Evolutionary conservation across 2,113 vertebrate species (phyloP), one percentile per base, ranked within the genome.

Genomic region (Leuciscus idus): DNA sequence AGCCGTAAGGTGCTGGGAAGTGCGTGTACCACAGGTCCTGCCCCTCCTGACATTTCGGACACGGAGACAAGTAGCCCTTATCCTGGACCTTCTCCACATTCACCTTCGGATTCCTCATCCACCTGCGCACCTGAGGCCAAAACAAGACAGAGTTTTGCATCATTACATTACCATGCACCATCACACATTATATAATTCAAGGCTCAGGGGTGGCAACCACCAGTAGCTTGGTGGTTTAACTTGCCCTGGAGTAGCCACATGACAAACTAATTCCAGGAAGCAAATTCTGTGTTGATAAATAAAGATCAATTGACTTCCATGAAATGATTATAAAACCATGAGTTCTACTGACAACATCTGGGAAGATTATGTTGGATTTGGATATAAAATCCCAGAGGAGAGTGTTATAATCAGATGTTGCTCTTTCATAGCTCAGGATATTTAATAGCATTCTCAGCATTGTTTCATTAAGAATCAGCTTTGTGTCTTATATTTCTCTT

Each of bases 91-190:
- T 98, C 89, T 98, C 98, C 89, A 93, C 93, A 1, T 92, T 96
- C 85, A 97, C 96, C 93, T 98, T 96, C 0, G 98, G 97, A 89
- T 95, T 98, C 74, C 96, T 95, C 94, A 99, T 98, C 98, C 98
- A 99, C 92, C 97, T 93, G 72, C 97, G 95, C 84, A 99, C 98
- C 98, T 99, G 91, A 64, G 28, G 15, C 46, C 26, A 78, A 43
- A 80, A 30, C 72, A 83, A 57, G 84, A 55, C 19, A 55, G 13
- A 33, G 15, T 77, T 33, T 33, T 52, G 68, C 13, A 83, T 4
- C 57, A 17, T 4, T 28, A 43, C 11, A 61, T 43, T 39, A 80
- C 43, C 43, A 43, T 43, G 43, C 8, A 43, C 43, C 43, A 43
- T 43, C 43, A 43, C 43, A 43, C 1, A 43, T 9, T 17, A 80